Percentiles rank a stretch among this genome's conserved stretches.
These are phyloP conservation scores for Cathartes aura DNA, from an alignment of 2,113 vertebrate species.

Conservation along the genomic window DNA sequence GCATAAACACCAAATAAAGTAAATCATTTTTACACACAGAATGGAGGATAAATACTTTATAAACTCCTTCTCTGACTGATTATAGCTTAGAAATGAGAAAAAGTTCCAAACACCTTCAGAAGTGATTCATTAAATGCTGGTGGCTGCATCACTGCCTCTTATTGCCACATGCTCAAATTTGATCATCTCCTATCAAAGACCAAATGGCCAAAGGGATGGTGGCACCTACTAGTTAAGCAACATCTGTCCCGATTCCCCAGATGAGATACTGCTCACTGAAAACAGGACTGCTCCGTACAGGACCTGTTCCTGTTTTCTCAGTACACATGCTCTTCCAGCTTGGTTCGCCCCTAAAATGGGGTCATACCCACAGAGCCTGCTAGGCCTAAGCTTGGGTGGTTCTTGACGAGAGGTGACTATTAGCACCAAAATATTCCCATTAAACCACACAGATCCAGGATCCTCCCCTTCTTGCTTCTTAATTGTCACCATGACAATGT, in stretches of 20 bases:
- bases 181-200: neutral
- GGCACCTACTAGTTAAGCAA: neutral
- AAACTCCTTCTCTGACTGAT: neutral
- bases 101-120: neutral
- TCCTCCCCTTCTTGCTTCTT: slow-evolving; percentile 26
- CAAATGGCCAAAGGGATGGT: neutral
- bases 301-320: neutral
- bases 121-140: neutral
- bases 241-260: neutral
- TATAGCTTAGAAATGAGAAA: neutral
- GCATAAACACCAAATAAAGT: neutral
- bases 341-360: neutral
- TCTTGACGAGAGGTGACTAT: neutral
- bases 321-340: neutral
- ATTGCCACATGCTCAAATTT: neutral
- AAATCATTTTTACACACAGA: neutral
- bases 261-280: neutral
- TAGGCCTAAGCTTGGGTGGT: neutral
- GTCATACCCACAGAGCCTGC: neutral
- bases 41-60: neutral
- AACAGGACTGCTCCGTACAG: neutral
- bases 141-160: neutral
- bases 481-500: slow-evolving; percentile 63
- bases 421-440: slow-evolving; percentile 4
- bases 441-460: slow-evolving; percentile 1